Conservation (phyloP, 2,888 invertebrate genomes). For the Limulus polyphemus region DNA sequence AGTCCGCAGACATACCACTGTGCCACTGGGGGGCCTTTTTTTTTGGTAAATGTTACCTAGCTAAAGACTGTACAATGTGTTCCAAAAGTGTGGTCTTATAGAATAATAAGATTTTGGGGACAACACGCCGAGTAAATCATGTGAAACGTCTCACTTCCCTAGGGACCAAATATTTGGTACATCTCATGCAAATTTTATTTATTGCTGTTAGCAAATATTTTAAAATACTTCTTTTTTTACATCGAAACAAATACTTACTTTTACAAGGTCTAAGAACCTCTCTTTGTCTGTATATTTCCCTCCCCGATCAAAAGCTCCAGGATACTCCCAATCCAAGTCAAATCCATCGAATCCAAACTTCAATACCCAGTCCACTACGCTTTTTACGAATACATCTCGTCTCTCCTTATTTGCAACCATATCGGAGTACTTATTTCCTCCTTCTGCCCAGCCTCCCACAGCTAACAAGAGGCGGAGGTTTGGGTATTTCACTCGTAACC, state of each 20-base stretch:
- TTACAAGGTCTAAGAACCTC: conserved; percentile 46
- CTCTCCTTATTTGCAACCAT: conserved; percentile 59
- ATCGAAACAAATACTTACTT: conserved; percentile 8
- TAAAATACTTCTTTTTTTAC: neutral
- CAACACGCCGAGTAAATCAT: no score
- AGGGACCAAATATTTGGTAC: no score
- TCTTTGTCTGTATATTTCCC: conserved; percentile 73
- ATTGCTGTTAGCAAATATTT: neutral
- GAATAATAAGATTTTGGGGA: no score
- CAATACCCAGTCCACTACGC: conserved; percentile 58
- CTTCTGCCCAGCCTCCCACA: conserved; percentile 83
- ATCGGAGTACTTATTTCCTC: conserved; percentile 70
- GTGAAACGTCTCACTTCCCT: no score
- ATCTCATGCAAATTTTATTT: no score
- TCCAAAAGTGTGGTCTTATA: no score
- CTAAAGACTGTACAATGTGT: no score
- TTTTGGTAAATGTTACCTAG: no score
- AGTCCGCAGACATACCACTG: no score
- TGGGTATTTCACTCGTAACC: conserved; percentile 54
- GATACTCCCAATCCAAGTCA: conserved; percentile 84
- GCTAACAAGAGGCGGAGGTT: conserved; percentile 63
- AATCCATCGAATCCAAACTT: conserved; percentile 70
- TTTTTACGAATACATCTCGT: conserved; percentile 57
- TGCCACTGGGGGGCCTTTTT: no score
- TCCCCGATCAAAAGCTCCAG: conserved; percentile 72